Evolutionary conservation across 1,140 invertebrate genomes (phyloP).

Genomic region (Arctopsyche grandis): DNA sequence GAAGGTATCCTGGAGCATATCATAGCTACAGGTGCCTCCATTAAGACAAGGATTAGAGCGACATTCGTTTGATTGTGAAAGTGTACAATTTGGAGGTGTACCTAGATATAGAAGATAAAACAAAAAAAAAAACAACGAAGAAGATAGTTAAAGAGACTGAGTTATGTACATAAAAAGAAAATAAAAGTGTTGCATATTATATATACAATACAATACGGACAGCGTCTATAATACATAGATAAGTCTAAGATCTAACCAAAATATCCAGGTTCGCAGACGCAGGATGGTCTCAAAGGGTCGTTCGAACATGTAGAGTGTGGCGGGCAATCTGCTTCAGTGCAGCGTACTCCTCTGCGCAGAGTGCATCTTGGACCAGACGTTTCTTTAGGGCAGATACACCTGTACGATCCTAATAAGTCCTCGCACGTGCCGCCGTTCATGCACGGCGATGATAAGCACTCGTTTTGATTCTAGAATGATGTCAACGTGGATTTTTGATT

Average conservation of each 20-base stretch:
- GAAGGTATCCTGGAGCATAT: slow-evolving; percentile 66
- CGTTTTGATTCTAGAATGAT: slow-evolving; percentile 67
- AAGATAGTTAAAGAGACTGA: neutral
- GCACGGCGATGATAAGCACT: slow-evolving; percentile 77
- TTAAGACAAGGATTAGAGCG: slow-evolving; percentile 82
- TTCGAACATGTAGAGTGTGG: slow-evolving; percentile 67
- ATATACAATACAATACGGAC: neutral
- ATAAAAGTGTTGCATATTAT: neutral
- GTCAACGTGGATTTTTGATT: neutral
- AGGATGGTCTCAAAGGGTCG: slow-evolving; percentile 61
- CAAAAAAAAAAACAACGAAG: slow-evolving; percentile 10
- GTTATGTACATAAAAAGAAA: neutral
- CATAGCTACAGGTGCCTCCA: slow-evolving; percentile 81
- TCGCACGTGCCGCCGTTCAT: slow-evolving; percentile 84
- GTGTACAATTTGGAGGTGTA: slow-evolving; percentile 70
- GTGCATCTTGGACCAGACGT: slow-evolving; percentile 82
- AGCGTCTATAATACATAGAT: no score
- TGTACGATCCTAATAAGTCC: slow-evolving; percentile 78
- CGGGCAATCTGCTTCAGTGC: slow-evolving; percentile 66
- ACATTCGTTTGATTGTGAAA: slow-evolving; percentile 67
- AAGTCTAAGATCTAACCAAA: slow-evolving; percentile 66
- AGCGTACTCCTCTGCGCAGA: slow-evolving; percentile 58
- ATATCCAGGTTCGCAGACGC: slow-evolving; percentile 78
- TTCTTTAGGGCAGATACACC: slow-evolving; percentile 79
- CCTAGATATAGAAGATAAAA: slow-evolving; percentile 47